A percentile compares a stretch with the other conserved stretches of the same genome.
Conservation (phyloP, 2,797 vertebrate genomes). For the Pipistrellus nathusii region DNA sequence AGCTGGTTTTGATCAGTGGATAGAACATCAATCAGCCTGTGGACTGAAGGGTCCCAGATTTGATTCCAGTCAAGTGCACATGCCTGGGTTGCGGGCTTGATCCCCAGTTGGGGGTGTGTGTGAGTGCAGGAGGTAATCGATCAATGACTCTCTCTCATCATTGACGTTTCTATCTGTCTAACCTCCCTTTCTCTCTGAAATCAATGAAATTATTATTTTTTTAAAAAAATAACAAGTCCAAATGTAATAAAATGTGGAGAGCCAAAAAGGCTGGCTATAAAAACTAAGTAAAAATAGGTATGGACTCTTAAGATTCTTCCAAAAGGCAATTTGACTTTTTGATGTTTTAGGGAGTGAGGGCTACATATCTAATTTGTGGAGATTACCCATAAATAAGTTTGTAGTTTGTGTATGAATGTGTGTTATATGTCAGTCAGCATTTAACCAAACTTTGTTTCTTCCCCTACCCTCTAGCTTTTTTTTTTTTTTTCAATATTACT, state of each 20-base stretch:
- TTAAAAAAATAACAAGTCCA: neutral
- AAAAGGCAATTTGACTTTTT: slow-evolving; percentile 18
- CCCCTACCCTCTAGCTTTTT: rapidly evolving
- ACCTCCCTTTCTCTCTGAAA: too few species aligned
- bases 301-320: neutral
- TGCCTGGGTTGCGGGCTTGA: too few species aligned
- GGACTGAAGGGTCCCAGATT: too few species aligned
- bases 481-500: neutral
- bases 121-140: too few species aligned
- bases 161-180: too few species aligned
- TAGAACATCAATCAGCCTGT: too few species aligned
- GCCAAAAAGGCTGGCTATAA: neutral
- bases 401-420: neutral
- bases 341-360: neutral
- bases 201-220: too few species aligned
- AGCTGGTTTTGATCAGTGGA: too few species aligned
- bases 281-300: neutral
- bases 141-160: too few species aligned
- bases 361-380: neutral
- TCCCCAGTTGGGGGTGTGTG: too few species aligned
- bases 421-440: neutral
- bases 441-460: neutral
- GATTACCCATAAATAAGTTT: neutral
- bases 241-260: neutral
- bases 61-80: too few species aligned